Conservation (phyloP, 2,113 vertebrate species). For the Crocuta crocuta region DNA sequence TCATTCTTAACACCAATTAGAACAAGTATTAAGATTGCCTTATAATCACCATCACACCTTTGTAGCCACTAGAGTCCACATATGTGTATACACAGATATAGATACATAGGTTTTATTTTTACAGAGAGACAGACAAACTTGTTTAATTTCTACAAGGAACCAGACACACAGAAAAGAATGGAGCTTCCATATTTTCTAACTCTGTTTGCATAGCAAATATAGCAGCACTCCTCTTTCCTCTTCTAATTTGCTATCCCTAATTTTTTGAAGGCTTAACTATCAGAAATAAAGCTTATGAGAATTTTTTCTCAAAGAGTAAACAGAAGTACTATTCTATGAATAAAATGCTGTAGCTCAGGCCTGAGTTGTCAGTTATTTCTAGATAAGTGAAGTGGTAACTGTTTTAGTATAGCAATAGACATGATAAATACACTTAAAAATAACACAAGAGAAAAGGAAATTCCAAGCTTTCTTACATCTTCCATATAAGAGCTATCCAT, state of each 20-base stretch:
- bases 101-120: background rate
- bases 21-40: background rate
- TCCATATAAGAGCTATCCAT: background rate
- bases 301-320: background rate
- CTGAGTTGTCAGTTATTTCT: background rate
- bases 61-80: background rate
- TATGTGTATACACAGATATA: background rate
- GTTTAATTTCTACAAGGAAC: conserved; percentile 37
- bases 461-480: background rate
- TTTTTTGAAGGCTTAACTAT: conserved; percentile 50
- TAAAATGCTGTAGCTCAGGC: background rate
- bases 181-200: background rate
- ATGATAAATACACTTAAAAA: conserved; percentile 37
- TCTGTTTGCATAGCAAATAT: conserved; percentile 13
- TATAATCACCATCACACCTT: background rate
- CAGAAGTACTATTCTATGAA: background rate
- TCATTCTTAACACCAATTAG: background rate
- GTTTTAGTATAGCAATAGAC: background rate
- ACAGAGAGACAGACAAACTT: background rate
- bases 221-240: background rate
- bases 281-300: conserved; percentile 27
- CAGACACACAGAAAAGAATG: background rate
- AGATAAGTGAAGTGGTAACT: background rate
- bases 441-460: conserved; percentile 16
- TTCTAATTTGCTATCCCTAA: conserved; percentile 44